A percentile compares a stretch with the other conserved stretches of the same genome.
phyloP scores from a whole-genome alignment of 1,140 invertebrate genomes.

The Drosophila gunungcola region DNA sequence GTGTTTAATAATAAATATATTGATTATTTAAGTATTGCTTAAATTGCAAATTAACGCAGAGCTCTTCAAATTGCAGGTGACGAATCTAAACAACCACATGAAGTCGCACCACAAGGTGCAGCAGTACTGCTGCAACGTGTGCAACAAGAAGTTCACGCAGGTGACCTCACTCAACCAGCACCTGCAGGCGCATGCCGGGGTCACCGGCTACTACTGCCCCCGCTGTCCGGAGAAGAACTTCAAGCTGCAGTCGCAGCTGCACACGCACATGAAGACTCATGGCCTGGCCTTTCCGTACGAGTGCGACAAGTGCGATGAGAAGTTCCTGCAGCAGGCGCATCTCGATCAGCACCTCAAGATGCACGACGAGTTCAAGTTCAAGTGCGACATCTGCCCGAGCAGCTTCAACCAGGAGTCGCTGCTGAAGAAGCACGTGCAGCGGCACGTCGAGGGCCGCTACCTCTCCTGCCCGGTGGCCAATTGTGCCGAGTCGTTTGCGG shows the following conservation, averaged over 20 bases:
- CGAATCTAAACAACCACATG: slow-evolving; percentile 85
- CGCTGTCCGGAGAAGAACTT: slow-evolving; percentile 84
- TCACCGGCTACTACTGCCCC: slow-evolving; percentile 82
- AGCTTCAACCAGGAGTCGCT: slow-evolving; percentile 83
- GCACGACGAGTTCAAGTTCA: slow-evolving; percentile 84
- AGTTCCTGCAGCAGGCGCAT: slow-evolving; percentile 83
- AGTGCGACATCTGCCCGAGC: slow-evolving; percentile 83
- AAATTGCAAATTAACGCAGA: neutral
- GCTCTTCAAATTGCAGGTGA: slow-evolving; percentile 57
- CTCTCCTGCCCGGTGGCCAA: slow-evolving; percentile 80
- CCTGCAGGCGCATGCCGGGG: slow-evolving; percentile 82
- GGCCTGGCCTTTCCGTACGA: slow-evolving; percentile 81
- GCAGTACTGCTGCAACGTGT: slow-evolving; percentile 84
- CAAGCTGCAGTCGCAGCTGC: slow-evolving; percentile 81
- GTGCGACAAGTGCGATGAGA: slow-evolving; percentile 83
- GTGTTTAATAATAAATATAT: no score
- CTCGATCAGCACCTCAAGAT: slow-evolving; percentile 81
- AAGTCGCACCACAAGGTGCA: slow-evolving; percentile 85
- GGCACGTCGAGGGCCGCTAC: slow-evolving; percentile 83
- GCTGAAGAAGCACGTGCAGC: slow-evolving; percentile 84
- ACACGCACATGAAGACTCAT: slow-evolving; percentile 84
- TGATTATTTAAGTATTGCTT: no score
- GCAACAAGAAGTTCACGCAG: slow-evolving; percentile 84
- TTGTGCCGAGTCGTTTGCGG: slow-evolving; percentile 81
- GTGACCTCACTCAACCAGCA: slow-evolving; percentile 85